Percentiles rank a stretch among this genome's conserved stretches.
Conservation (phyloP, 2,888 invertebrate species). For the Epirrhoe alternata region DNA sequence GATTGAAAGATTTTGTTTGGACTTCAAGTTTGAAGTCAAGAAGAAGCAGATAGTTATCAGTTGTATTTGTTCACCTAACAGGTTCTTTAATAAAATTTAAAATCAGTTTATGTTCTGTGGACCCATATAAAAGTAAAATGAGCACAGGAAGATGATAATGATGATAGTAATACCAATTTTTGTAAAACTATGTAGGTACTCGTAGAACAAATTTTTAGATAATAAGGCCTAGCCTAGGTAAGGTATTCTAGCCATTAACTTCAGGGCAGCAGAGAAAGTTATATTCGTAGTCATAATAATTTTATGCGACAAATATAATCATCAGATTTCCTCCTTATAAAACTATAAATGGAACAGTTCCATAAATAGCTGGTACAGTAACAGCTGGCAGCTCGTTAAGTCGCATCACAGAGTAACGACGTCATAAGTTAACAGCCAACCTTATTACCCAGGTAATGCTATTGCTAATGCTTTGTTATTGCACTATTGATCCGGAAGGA, state of each 20-base stretch:
- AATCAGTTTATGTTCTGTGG: background rate
- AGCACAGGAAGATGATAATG: no score
- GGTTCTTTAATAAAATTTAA: background rate
- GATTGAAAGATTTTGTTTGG: slow-evolving; percentile 24
- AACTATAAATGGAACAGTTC: slow-evolving; percentile 25
- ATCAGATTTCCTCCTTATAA: slow-evolving; percentile 18
- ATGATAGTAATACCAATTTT: no score
- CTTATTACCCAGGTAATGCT: slow-evolving; percentile 58
- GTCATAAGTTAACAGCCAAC: slow-evolving; percentile 63
- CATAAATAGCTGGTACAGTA: slow-evolving; percentile 48
- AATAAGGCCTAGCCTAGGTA: background rate
- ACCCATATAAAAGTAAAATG: no score
- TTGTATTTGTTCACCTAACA: background rate
- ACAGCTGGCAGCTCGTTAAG: slow-evolving; percentile 59
- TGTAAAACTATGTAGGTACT: no score
- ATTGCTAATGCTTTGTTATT: slow-evolving; percentile 63
- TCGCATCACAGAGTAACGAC: slow-evolving; percentile 56
- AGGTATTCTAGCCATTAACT: background rate
- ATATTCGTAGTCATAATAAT: background rate
- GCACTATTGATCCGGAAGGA: slow-evolving; percentile 46
- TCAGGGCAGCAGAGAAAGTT: background rate
- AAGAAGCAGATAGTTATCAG: no score
- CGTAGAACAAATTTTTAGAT: background rate
- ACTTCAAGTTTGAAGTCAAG: no score
- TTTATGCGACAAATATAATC: background rate